Evolutionary conservation across 2,797 vertebrate genomes (phyloP).

Genomic region (Myoxocephalus aenaeus): DNA sequence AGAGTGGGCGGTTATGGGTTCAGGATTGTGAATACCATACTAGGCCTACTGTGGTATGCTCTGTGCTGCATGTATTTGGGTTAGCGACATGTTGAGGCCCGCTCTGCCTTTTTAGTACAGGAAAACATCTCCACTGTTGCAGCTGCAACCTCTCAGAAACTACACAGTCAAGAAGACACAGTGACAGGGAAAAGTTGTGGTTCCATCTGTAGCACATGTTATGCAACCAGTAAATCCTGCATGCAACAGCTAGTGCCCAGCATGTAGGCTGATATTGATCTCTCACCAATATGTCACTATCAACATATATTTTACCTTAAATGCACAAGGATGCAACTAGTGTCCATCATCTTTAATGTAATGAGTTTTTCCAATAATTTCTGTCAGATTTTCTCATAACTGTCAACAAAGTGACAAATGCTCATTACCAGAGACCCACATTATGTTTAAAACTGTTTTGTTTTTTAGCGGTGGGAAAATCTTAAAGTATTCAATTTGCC

Average conservation of each 20-base stretch:
- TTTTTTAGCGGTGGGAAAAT: not conserved
- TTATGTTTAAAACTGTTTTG: not conserved
- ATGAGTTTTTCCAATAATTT: not conserved
- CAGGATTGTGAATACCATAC: constrained; percentile 57
- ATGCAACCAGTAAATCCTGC: constrained; percentile 19
- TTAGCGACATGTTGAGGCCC: constrained; percentile 67
- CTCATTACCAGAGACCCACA: not conserved
- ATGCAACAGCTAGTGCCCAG: not conserved
- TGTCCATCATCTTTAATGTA: not conserved
- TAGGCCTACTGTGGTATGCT: constrained; percentile 47
- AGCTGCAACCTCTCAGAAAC: constrained; percentile 28
- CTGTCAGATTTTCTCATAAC: not conserved
- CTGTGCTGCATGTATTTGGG: constrained; percentile 58
- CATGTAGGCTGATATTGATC: constrained; percentile 16
- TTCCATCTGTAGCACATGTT: not conserved
- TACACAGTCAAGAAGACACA: constrained; percentile 7
- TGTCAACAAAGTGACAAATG: not conserved
- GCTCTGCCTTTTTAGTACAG: constrained; percentile 50
- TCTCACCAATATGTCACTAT: constrained; percentile 17
- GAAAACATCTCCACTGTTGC: constrained; percentile 49
- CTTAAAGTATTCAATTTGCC: not conserved
- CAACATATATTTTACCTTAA: constrained; percentile 15
- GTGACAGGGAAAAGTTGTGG: constrained; percentile 10
- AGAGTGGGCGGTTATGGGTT: constrained; percentile 50
- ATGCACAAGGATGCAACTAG: constrained; percentile 8